A percentile compares a stretch with the other conserved stretches of the same genome.
Evolutionary conservation across 1,140 invertebrate genomes (phyloP).

Genomic region (Hermetia illucens): DNA sequence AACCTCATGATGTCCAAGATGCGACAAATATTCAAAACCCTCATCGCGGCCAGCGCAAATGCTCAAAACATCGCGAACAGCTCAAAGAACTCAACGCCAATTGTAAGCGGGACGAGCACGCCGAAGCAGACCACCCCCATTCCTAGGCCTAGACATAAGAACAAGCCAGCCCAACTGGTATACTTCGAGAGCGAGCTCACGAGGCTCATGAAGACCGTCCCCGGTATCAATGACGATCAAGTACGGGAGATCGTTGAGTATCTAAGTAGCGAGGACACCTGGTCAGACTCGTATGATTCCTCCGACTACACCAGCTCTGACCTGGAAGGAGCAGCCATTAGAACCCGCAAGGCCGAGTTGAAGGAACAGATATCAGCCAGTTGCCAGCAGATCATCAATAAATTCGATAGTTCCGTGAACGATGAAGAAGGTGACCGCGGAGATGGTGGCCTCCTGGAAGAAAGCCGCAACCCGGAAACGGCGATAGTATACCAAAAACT

Average conservation of each 20-base stretch:
- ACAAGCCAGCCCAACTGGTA: constrained; percentile 67
- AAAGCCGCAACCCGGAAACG: constrained; percentile 50
- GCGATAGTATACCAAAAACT: constrained; percentile 72
- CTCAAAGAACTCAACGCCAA: constrained; percentile 19
- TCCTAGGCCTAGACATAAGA: constrained; percentile 39
- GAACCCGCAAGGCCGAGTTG: constrained; percentile 50
- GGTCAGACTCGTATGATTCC: constrained; percentile 83
- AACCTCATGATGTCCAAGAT: constrained; percentile 92
- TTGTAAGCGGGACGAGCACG: constrained; percentile 28
- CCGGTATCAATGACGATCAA: constrained; percentile 76
- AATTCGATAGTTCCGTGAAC: constrained; percentile 49
- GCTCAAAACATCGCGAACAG: constrained; percentile 25
- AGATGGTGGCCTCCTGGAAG: constrained; percentile 39
- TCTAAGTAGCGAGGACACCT: constrained; percentile 78
- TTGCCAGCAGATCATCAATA: constrained; percentile 75
- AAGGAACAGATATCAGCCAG: constrained; percentile 77
- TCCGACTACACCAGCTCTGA: constrained; percentile 83
- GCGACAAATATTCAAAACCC: constrained; percentile 79
- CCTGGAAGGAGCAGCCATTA: constrained; percentile 50
- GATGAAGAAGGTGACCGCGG: constrained; percentile 36
- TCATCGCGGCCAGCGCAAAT: constrained; percentile 53
- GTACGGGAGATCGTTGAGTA: constrained; percentile 84
- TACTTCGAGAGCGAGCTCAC: constrained; percentile 82
- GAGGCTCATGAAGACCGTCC: constrained; percentile 81
- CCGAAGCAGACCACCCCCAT: constrained; percentile 38